Base-by-base conservation (phyloP, 2,797 vertebrate genomes). In the Cossypha niveicapilla region DNA sequence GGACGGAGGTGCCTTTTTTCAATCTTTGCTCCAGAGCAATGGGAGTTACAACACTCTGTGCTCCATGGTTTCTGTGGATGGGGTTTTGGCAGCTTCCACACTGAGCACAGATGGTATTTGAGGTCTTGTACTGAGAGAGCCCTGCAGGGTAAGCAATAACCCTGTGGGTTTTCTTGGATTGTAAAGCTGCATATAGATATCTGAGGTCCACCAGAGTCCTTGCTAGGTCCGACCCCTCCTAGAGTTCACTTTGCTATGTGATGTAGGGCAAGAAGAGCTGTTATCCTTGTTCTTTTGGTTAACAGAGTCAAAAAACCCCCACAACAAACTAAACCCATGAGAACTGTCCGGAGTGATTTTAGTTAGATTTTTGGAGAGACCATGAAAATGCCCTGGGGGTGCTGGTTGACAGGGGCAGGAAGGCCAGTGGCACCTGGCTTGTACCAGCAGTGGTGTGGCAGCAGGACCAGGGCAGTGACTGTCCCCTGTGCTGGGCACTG, bases 101-200 rank as follows among this genome's bases (percentile, higher is more conserved):
- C 53, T 58, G 35, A 83, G 58, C 24, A 42, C 90, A 92, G 82
- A 94, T 80, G 83, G 76, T 65, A 67, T 88, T 50, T 90, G 70
- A 95, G 73, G 82, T 63, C 82, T 63, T 92, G 70, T 86, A 87
- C 63, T 24, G 72, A 90, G 79, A 88, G 54, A 88, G 77, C 53
- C 62, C 86, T 84, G 76, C 66, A 68, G 86, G 42, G 23, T 81
- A 92, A 92, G 96, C 86, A 94, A 62, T 78, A 95, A 75, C 58
- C 66, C 81, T 32, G 27, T 44, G 71, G 47, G 23, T 62, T 62
- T 86, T 94, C 86, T 75, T 84, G 62, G 58, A 58, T 9, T 90
- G 44, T 58, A 72, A 75, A 73, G 39, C 35, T 58, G 30, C 39
- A 65, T 18, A 13, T 9, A 57, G 81, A 22, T 72, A 50, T 41